Evolutionary conservation across 2,888 invertebrate genomes (phyloP).

Genomic region (Vanessa cardui): DNA sequence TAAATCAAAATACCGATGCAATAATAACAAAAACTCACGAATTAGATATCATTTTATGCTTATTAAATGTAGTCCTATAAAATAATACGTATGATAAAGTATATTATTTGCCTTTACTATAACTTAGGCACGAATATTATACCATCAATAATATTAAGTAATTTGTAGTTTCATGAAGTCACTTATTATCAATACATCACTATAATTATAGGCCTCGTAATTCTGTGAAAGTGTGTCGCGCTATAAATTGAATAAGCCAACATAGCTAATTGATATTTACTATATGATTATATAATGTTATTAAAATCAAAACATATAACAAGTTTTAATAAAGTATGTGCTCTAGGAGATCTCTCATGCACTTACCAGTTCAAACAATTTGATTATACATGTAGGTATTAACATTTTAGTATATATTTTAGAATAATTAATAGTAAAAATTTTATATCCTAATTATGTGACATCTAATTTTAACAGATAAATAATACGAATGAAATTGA

Average conservation of each 20-base stretch:
- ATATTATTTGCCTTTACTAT: not conserved
- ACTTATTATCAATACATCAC: conserved; percentile 34
- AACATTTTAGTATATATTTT: conserved; percentile 57
- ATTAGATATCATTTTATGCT: too few relatives aligned
- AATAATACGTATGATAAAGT: too few relatives aligned
- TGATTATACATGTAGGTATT: conserved; percentile 75
- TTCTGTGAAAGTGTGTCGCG: conserved; percentile 34
- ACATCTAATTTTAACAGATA: conserved; percentile 14
- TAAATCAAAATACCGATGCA: too few relatives aligned
- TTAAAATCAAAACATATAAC: conserved; percentile 17
- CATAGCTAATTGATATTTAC: conserved; percentile 26
- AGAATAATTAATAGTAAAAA: conserved; percentile 8
- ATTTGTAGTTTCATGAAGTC: conserved; percentile 29
- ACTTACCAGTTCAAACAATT: conserved; percentile 74
- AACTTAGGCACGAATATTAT: conserved; percentile 1
- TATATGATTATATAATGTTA: conserved; percentile 18
- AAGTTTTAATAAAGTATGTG: not conserved
- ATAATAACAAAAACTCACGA: too few relatives aligned
- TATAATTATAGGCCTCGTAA: conserved; percentile 27
- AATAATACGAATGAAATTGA: not conserved
- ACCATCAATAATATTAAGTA: conserved; percentile 32
- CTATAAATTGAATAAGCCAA: conserved; percentile 29
- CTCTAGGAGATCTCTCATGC: not conserved
- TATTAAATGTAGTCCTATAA: too few relatives aligned
- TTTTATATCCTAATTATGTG: conserved; percentile 10